Percentiles rank a stretch among this genome's conserved stretches.
phyloP scores from a whole-genome alignment of 2,113 vertebrate species.

The Cottus gobio region DNA sequence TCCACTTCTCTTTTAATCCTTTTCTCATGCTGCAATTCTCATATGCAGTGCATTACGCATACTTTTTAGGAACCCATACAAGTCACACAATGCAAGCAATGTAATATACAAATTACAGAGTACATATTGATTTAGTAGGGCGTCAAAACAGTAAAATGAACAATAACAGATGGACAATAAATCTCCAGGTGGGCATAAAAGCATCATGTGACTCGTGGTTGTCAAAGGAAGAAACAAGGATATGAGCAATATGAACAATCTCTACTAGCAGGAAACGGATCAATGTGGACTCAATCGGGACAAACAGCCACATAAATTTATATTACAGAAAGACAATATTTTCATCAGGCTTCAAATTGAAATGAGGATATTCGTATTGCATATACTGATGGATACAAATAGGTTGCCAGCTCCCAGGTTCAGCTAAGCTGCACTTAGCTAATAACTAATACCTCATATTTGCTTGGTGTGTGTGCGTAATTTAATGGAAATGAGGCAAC shows the following conservation, averaged over 20 bases:
- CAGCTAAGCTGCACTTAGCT: neutral
- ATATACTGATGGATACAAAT: neutral
- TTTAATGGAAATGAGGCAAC: neutral
- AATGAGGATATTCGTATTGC: neutral
- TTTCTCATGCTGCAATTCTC: neutral
- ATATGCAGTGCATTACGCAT: neutral
- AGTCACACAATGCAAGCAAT: neutral
- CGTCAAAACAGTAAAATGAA: neutral
- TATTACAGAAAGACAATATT: neutral
- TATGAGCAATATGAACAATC: constrained; percentile 45
- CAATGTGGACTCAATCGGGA: constrained; percentile 57
- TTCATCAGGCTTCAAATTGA: neutral
- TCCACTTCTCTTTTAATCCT: neutral
- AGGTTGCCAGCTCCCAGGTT: neutral
- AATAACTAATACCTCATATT: neutral
- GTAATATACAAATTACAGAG: constrained; percentile 7
- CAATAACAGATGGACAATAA: constrained; percentile 22
- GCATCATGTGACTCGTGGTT: constrained; percentile 42
- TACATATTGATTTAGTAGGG: constrained; percentile 5
- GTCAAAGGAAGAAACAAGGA: constrained; percentile 42
- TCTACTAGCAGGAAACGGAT: constrained; percentile 38
- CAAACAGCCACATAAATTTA: constrained; percentile 16
- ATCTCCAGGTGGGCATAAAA: neutral
- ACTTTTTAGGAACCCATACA: neutral
- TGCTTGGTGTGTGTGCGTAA: neutral